These are phyloP conservation scores for Neofelis nebulosa DNA, from an alignment of 2,113 vertebrate species.

Conservation along the genomic window DNA sequence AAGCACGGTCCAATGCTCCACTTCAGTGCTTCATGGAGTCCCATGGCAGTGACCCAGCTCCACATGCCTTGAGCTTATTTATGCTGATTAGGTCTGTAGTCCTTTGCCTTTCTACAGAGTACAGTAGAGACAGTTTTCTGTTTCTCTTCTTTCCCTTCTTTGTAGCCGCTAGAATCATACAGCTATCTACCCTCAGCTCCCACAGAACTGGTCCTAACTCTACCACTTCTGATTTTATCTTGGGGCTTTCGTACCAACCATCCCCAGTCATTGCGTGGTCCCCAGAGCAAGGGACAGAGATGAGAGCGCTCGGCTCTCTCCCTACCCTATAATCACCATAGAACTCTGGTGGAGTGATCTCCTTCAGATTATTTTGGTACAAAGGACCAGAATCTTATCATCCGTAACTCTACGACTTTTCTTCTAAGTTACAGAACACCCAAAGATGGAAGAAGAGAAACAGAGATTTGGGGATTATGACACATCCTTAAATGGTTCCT, in stretches of 20 bases:
- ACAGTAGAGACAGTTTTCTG: not conserved
- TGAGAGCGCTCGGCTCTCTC: not conserved
- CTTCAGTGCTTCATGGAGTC: slow-evolving; percentile 7
- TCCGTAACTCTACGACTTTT: not conserved
- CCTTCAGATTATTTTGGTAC: not conserved
- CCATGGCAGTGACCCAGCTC: not conserved
- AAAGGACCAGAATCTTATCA: not conserved
- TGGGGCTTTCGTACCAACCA: not conserved
- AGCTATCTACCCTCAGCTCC: not conserved
- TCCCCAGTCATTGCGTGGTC: not conserved
- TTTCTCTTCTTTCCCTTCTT: slow-evolving; percentile 40
- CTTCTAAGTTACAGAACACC: not conserved
- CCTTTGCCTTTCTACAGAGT: not conserved
- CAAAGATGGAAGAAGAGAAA: not conserved
- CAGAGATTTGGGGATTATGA: not conserved
- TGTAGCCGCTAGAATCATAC: not conserved
- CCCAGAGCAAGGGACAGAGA: not conserved
- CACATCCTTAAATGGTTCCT: not conserved
- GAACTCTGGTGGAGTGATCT: not conserved
- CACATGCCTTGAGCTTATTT: slow-evolving; percentile 44
- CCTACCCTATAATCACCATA: not conserved
- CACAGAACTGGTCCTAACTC: not conserved
- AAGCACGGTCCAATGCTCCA: not conserved
- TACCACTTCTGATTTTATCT: slow-evolving; percentile 30
- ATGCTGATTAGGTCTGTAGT: not conserved